Percentiles rank a stretch among this genome's conserved stretches.
phyloP scores from a whole-genome alignment of 2,888 invertebrate species.

The Chironomus riparius region DNA sequence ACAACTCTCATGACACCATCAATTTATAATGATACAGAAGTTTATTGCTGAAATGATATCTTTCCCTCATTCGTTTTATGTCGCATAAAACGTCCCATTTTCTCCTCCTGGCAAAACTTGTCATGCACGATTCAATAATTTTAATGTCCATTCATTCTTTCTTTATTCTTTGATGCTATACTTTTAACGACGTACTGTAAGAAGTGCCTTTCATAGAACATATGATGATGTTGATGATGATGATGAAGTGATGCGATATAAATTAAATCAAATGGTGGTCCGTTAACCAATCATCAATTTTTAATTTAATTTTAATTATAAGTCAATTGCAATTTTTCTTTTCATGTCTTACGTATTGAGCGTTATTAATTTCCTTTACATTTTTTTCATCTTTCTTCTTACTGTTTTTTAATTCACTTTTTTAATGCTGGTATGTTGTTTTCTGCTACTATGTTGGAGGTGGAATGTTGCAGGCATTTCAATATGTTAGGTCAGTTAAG shows the following conservation, averaged over 20 bases:
- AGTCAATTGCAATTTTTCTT: neutral
- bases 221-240: neutral
- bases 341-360: neutral
- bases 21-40: neutral
- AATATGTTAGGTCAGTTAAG: too few relatives aligned
- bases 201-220: neutral
- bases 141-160: neutral
- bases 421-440: too few relatives aligned
- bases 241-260: neutral
- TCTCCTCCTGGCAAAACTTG: neutral
- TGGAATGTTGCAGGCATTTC: too few relatives aligned
- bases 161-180: neutral
- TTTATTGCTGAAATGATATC: neutral
- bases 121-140: constrained; percentile 6
- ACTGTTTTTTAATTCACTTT: too few relatives aligned
- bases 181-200: neutral
- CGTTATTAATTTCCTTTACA: too few relatives aligned
- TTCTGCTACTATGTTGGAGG: too few relatives aligned
- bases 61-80: too few relatives aligned
- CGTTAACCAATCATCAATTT: neutral
- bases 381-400: too few relatives aligned
- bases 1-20: neutral
- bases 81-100: too few relatives aligned
- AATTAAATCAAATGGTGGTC: neutral
- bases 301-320: neutral